Conservation (phyloP, 2,113 vertebrate genomes). For the Opisthocomus hoazin region DNA sequence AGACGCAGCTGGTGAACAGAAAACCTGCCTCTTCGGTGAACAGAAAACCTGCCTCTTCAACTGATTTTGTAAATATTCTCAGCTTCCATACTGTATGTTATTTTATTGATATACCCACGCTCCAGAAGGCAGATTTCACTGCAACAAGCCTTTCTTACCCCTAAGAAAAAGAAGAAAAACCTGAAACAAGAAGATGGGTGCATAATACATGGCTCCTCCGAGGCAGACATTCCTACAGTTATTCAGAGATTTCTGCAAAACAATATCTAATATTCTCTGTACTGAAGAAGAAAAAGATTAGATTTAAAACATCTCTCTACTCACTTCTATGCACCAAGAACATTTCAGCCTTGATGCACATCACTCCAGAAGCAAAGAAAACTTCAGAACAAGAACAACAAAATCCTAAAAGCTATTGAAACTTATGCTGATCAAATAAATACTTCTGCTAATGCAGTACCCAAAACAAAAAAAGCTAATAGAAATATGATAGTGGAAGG, state of each 20-base stretch:
- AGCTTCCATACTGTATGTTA: neutral
- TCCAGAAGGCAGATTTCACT: constrained; percentile 19
- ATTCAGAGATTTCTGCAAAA: constrained; percentile 42
- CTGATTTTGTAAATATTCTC: constrained; percentile 25
- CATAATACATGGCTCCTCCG: constrained; percentile 45
- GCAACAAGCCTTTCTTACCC: neutral
- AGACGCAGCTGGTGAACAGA: neutral
- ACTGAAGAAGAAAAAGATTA: constrained; percentile 10
- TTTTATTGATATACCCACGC: constrained; percentile 39
- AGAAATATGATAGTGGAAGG: neutral
- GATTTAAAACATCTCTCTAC: neutral
- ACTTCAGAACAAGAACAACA: neutral
- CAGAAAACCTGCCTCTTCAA: neutral
- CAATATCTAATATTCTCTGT: constrained; percentile 49
- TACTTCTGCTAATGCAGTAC: neutral
- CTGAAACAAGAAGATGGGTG: constrained; percentile 13
- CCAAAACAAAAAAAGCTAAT: neutral
- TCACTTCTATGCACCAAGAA: neutral
- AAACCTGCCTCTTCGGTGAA: neutral
- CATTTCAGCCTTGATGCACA: neutral
- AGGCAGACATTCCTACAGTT: constrained; percentile 19
- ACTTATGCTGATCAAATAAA: neutral
- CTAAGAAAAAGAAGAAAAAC: neutral
- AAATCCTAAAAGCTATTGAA: neutral
- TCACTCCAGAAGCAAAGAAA: neutral